A percentile compares a stretch with the other conserved stretches of the same genome.
These are phyloP conservation scores for Forpus xanthops DNA, from an alignment of 2,797 vertebrate species.

Conservation along the genomic window DNA sequence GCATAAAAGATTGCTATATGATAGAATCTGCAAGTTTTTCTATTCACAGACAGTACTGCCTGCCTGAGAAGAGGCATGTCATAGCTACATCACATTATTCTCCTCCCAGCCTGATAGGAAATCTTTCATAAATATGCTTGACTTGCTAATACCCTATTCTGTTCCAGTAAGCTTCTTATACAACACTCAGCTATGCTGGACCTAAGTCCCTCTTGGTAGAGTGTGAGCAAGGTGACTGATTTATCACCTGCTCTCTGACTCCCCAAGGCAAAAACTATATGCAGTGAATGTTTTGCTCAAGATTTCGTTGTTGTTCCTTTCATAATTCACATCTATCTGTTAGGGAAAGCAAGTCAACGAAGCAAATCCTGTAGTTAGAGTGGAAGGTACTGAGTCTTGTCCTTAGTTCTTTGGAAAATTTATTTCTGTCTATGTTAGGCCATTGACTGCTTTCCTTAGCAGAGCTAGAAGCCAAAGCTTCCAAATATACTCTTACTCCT, in stretches of 20 bases:
- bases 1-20: neutral
- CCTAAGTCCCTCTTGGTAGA: neutral
- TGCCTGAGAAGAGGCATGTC: neutral
- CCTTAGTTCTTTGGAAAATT: neutral
- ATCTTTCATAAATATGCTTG: neutral
- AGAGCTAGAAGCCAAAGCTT: neutral
- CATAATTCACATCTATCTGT: neutral
- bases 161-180: neutral
- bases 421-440: neutral
- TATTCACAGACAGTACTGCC: neutral
- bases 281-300: neutral
- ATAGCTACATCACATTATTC: neutral
- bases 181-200: neutral
- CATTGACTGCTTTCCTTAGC: neutral
- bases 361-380: neutral
- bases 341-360: neutral
- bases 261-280: neutral
- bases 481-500: neutral
- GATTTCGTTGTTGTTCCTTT: neutral
- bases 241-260: neutral
- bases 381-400: neutral
- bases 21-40: neutral
- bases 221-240: neutral
- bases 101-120: fast-evolving
- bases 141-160: neutral